Evolutionary conservation across 1,140 invertebrate genomes (phyloP).

Genomic region (Tribolium madens): DNA sequence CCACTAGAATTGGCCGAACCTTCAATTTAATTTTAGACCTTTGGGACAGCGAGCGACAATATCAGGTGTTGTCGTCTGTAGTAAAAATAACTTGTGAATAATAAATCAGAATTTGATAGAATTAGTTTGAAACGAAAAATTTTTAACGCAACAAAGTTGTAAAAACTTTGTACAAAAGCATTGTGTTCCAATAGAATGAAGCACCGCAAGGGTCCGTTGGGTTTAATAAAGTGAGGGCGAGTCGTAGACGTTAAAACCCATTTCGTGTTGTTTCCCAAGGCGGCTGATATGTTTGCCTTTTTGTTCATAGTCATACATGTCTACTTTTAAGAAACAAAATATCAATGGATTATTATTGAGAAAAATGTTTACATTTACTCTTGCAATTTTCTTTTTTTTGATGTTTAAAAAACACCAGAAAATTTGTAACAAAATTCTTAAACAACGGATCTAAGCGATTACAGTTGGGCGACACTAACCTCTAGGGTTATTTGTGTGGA

Average conservation of each 20-base stretch:
- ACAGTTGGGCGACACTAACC: no score
- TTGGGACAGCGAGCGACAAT: slow-evolving; percentile 3
- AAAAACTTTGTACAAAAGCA: slow-evolving; percentile 15
- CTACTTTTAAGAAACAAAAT: no score
- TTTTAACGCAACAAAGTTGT: neutral
- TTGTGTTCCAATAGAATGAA: slow-evolving; percentile 28
- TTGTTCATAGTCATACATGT: no score
- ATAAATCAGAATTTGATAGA: slow-evolving; percentile 12
- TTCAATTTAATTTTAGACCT: slow-evolving; percentile 12
- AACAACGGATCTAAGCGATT: no score
- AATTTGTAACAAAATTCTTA: no score
- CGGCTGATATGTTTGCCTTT: slow-evolving; percentile 3
- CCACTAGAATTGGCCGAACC: neutral
- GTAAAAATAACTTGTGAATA: slow-evolving; percentile 20
- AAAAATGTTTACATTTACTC: no score
- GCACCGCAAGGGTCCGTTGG: slow-evolving; percentile 27
- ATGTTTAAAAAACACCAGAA: no score
- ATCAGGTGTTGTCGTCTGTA: slow-evolving; percentile 6
- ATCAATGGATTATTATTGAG: no score
- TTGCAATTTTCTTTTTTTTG: no score
- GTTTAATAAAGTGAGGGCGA: slow-evolving; percentile 29
- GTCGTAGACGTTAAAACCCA: slow-evolving; percentile 23
- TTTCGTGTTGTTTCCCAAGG: slow-evolving; percentile 30
- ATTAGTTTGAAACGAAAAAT: neutral
- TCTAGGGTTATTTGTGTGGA: neutral